These are phyloP conservation scores for Columba guinea DNA, from an alignment of 2,797 vertebrate species.

Conservation along the genomic window DNA sequence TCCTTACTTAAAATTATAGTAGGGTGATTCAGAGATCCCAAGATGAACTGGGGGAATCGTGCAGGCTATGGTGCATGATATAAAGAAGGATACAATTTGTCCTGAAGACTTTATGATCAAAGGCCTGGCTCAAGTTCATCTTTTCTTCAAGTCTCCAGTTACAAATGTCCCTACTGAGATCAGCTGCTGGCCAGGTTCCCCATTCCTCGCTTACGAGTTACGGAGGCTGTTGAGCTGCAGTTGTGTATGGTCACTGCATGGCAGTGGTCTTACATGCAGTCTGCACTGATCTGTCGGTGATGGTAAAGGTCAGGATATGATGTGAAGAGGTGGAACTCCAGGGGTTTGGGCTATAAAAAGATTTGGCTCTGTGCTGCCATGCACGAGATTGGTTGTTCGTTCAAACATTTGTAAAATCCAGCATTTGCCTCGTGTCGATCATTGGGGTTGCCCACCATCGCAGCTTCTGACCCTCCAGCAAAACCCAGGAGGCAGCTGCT, in stretches of 20 bases:
- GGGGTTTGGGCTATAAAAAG: slow-evolving; percentile 53
- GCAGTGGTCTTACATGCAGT: neutral
- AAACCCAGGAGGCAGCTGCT: slow-evolving; percentile 35
- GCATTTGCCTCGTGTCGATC: slow-evolving; percentile 27
- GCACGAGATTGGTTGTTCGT: neutral
- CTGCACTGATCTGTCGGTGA: neutral
- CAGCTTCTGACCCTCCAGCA: slow-evolving; percentile 15
- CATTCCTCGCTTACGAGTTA: neutral
- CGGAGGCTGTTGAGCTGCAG: accelerated
- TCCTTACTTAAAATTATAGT: neutral
- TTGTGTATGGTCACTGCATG: neutral
- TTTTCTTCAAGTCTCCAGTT: neutral
- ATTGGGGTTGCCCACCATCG: neutral
- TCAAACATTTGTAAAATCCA: slow-evolving; percentile 46
- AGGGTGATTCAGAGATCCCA: slow-evolving; percentile 14
- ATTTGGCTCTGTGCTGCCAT: neutral
- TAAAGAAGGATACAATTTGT: slow-evolving; percentile 33
- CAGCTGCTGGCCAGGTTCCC: neutral
- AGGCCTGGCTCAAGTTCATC: neutral
- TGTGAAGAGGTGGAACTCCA: neutral
- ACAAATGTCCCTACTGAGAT: neutral
- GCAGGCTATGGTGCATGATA: slow-evolving; percentile 21
- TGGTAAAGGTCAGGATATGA: neutral
- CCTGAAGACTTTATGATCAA: neutral
- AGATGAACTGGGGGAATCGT: neutral